Evolutionary conservation across 2,888 invertebrate species (phyloP).

Genomic region (Lasioglossum leucozonium): DNA sequence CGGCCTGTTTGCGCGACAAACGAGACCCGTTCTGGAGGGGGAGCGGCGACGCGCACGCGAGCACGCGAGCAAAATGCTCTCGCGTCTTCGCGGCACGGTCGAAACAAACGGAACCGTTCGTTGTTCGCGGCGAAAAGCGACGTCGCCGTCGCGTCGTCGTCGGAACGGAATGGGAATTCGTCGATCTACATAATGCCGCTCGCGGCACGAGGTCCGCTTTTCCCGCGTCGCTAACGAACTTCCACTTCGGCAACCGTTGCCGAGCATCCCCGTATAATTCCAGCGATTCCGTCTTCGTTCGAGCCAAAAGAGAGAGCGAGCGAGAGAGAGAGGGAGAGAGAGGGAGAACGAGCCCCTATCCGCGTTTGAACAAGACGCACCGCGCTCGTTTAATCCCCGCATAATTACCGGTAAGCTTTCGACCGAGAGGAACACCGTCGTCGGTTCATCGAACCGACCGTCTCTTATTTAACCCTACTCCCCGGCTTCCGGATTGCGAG

Average conservation of each 20-base stretch:
- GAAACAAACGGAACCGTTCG: neutral
- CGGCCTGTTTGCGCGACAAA: neutral
- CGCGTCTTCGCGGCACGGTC: neutral
- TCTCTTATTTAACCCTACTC: slow-evolving; percentile 35
- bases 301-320: neutral
- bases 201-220: slow-evolving; percentile 38
- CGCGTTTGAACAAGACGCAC: slow-evolving; percentile 46
- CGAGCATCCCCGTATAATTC: slow-evolving; percentile 43
- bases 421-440: slow-evolving; percentile 22
- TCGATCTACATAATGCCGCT: slow-evolving; percentile 68
- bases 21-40: no score
- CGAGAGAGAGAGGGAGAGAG: neutral
- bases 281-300: slow-evolving; percentile 15
- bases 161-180: slow-evolving; percentile 64
- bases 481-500: neutral
- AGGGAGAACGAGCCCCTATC: slow-evolving; percentile 20
- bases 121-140: neutral
- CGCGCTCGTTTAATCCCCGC: slow-evolving; percentile 54
- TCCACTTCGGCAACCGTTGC: slow-evolving; percentile 62
- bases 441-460: slow-evolving; percentile 40
- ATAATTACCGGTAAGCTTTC: slow-evolving; percentile 60
- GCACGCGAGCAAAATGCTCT: neutral
- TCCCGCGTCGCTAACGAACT: slow-evolving; percentile 69
- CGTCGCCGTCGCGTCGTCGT: neutral
- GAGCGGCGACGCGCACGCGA: neutral